These are phyloP conservation scores for Drosophila miranda DNA, from an alignment of 1,140 invertebrate genomes.

Conservation along the genomic window DNA sequence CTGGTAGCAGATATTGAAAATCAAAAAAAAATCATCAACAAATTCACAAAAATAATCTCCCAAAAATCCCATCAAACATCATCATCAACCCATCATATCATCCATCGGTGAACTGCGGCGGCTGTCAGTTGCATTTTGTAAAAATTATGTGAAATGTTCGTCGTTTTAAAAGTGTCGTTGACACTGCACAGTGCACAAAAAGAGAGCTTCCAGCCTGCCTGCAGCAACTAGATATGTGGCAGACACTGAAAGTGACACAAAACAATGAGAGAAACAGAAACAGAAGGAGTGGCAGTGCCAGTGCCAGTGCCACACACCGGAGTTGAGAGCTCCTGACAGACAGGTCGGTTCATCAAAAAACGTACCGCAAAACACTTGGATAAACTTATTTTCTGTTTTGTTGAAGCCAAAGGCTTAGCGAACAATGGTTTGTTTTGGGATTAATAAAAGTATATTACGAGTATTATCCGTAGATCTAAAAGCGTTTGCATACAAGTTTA, in stretches of 20 bases:
- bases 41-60: no score
- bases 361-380: constrained; percentile 24
- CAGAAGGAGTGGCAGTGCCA: constrained; percentile 1
- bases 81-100: background rate
- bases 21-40: no score
- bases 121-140: constrained; percentile 56
- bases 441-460: no score
- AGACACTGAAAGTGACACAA: constrained; percentile 23
- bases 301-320: constrained; percentile 12
- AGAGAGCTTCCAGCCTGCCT: constrained; percentile 27
- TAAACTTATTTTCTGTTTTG: constrained; percentile 18
- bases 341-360: constrained; percentile 37
- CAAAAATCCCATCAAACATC: no score
- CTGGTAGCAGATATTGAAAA: no score
- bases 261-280: constrained; percentile 3
- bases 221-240: constrained; percentile 33
- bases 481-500: constrained; percentile 8
- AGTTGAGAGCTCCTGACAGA: constrained; percentile 33
- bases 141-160: constrained; percentile 43
- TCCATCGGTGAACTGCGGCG: constrained; percentile 1
- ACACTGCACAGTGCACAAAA: constrained; percentile 39
- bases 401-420: background rate
- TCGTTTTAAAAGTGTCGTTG: constrained; percentile 48
- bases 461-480: no score
- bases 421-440: no score